These are phyloP conservation scores for Nowickia ferox DNA, from an alignment of 2,888 invertebrate genomes.

Conservation along the genomic window DNA sequence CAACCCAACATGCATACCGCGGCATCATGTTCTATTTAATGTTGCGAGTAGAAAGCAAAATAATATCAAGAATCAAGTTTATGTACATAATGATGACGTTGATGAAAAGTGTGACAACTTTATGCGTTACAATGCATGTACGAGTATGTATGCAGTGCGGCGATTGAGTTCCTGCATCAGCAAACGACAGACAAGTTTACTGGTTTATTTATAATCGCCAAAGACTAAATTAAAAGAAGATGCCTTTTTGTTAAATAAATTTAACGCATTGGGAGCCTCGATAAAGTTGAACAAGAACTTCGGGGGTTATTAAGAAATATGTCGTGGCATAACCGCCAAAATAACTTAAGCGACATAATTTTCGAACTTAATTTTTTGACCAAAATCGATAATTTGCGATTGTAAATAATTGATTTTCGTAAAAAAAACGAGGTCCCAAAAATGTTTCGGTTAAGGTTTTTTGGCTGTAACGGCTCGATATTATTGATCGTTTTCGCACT, in stretches of 20 bases:
- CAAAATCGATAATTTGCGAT: too few relatives aligned
- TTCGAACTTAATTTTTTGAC: too few relatives aligned
- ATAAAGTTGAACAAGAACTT: neutral
- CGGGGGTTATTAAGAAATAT: too few relatives aligned
- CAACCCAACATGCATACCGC: slow-evolving; percentile 5
- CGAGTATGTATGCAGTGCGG: too few relatives aligned
- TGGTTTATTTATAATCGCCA: slow-evolving; percentile 35
- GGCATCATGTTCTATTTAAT: slow-evolving; percentile 36
- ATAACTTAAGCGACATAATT: too few relatives aligned
- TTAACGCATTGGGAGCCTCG: neutral
- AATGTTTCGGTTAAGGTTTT: too few relatives aligned
- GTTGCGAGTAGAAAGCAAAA: slow-evolving; percentile 19
- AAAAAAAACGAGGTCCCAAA: too few relatives aligned
- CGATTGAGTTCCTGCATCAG: slow-evolving; percentile 4
- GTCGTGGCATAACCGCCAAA: too few relatives aligned
- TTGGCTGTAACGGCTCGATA: too few relatives aligned
- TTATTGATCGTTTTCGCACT: too few relatives aligned
- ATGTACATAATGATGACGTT: slow-evolving; percentile 48
- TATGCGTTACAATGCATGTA: slow-evolving; percentile 1
- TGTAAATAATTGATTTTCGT: too few relatives aligned
- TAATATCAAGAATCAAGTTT: slow-evolving; percentile 55
- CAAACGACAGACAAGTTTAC: slow-evolving; percentile 14
- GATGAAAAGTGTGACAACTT: slow-evolving; percentile 53
- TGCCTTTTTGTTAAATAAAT: slow-evolving; percentile 3
- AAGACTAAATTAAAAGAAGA: slow-evolving; percentile 34